phyloP scores from a whole-genome alignment of 2,797 vertebrate species.

The Oreortyx pictus region DNA sequence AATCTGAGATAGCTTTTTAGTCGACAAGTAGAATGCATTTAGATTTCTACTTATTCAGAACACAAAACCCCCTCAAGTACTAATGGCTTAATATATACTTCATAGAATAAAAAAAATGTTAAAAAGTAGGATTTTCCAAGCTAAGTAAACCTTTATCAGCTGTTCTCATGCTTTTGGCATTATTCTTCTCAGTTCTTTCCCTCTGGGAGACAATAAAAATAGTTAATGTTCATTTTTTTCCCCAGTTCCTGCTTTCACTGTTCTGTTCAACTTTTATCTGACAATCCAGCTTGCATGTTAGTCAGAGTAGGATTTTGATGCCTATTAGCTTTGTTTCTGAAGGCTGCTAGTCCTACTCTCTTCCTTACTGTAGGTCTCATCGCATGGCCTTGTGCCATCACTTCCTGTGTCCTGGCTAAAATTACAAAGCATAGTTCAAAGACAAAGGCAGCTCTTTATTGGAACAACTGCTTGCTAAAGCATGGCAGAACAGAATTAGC shows the following conservation, averaged over 20 bases:
- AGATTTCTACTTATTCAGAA: conserved; percentile 31
- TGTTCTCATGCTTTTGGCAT: conserved; percentile 20
- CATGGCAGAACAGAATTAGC: fast-evolving
- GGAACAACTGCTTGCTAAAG: not conserved
- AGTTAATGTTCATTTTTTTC: conserved; percentile 2
- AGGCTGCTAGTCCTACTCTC: not conserved
- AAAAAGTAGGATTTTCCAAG: conserved; percentile 42
- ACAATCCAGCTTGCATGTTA: not conserved
- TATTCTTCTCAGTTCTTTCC: conserved; percentile 29
- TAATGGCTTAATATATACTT: conserved; percentile 46
- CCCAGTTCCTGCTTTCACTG: not conserved
- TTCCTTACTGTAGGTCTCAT: not conserved
- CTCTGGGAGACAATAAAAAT: conserved; percentile 46
- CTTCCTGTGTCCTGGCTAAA: not conserved
- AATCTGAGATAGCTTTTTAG: not conserved
- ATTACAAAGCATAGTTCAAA: not conserved
- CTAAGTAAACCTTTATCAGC: conserved; percentile 50
- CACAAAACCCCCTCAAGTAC: conserved; percentile 1
- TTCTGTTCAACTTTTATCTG: not conserved
- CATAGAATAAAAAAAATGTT: conserved; percentile 34
- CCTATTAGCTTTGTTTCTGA: not conserved
- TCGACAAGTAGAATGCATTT: not conserved
- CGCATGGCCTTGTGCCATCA: not conserved
- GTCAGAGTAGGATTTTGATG: not conserved
- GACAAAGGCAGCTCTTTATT: not conserved